phyloP scores from a whole-genome alignment of 2,888 invertebrate genomes.

The Bimastos eiseni region DNA sequence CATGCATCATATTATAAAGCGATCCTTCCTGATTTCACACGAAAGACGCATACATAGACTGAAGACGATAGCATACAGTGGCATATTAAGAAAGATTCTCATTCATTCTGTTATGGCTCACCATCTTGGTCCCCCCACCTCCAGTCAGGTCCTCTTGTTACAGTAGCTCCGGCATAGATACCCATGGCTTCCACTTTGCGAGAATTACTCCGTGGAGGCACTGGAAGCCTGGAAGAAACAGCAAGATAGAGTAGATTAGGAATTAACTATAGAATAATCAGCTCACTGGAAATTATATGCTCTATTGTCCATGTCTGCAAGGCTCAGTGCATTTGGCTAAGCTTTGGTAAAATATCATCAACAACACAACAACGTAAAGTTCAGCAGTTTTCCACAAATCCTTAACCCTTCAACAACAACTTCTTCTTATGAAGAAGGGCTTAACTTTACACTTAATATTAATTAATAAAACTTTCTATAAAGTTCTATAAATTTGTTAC shows the following conservation, averaged over 20 bases:
- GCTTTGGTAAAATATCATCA: too few species aligned
- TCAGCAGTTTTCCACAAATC: too few species aligned
- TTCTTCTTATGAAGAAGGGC: too few species aligned
- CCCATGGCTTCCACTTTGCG: not conserved
- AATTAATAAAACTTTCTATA: too few species aligned
- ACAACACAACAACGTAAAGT: too few species aligned
- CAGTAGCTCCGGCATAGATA: not conserved
- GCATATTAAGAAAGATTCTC: not conserved
- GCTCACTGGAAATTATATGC: not conserved
- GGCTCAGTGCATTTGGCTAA: not conserved
- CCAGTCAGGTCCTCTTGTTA: not conserved
- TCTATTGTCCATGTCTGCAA: not conserved
- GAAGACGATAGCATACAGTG: not conserved
- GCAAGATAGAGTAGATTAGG: not conserved
- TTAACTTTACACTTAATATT: too few species aligned
- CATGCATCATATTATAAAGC: too few species aligned
- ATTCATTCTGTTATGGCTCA: not conserved
- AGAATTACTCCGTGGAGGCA: not conserved
- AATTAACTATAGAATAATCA: too few species aligned
- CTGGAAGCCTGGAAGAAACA: not conserved
- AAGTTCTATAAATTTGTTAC: too few species aligned
- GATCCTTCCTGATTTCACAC: too few species aligned
- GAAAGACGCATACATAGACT: too few species aligned
- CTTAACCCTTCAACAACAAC: too few species aligned
- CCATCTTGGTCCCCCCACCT: constrained; percentile 13